phyloP scores from a whole-genome alignment of 2,888 invertebrate genomes.

The Zhuqinia jingwanae region DNA sequence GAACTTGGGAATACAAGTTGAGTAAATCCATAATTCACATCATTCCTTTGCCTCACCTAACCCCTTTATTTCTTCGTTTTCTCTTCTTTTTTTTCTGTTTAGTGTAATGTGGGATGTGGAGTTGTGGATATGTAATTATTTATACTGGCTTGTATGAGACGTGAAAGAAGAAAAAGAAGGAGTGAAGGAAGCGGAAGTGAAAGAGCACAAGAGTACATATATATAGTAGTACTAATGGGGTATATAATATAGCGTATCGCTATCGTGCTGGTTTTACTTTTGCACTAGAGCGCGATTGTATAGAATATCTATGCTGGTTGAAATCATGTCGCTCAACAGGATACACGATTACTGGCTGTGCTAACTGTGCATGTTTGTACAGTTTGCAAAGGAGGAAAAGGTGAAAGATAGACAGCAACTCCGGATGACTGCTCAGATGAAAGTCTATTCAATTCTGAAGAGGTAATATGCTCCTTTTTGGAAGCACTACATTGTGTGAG shows the following conservation, averaged over 20 bases:
- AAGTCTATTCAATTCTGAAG: not conserved
- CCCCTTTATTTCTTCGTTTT: not conserved
- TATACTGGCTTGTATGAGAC: not conserved
- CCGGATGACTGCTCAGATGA: not conserved
- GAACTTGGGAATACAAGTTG: not conserved
- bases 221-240: too few species aligned
- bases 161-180: not conserved
- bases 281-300: not conserved
- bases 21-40: conserved; percentile 1
- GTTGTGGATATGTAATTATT: too few species aligned
- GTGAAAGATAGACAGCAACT: not conserved
- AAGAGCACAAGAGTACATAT: not conserved
- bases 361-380: too few species aligned
- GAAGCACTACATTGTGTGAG: too few species aligned
- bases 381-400: too few species aligned
- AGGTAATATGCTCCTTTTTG: not conserved
- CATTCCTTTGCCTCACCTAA: too few species aligned
- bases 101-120: not conserved
- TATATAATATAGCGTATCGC: too few species aligned
- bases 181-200: not conserved
- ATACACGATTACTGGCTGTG: too few species aligned
- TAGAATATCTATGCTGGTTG: not conserved
- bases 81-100: not conserved
- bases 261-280: not conserved
- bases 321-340: too few species aligned